Conservation (phyloP, 2,113 vertebrate species). For the Hiodon tergisus region DNA sequence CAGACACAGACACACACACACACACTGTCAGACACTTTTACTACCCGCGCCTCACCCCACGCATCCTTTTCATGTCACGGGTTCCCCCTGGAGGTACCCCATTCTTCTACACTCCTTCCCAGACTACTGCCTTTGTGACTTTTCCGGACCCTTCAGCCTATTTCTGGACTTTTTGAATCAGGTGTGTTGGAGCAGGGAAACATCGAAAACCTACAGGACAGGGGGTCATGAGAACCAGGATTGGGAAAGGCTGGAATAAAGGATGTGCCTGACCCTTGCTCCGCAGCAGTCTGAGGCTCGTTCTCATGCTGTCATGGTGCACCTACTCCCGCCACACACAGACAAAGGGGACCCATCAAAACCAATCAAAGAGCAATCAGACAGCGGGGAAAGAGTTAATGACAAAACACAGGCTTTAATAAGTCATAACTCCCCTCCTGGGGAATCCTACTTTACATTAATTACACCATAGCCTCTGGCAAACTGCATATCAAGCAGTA, state of each 20-base stretch:
- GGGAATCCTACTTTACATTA: constrained; percentile 68
- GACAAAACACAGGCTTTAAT: constrained; percentile 55
- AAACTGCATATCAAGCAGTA: constrained; percentile 65
- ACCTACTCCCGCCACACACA: neutral
- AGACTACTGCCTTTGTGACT: too few relatives aligned
- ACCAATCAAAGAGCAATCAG: constrained; percentile 20
- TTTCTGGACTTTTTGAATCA: too few relatives aligned
- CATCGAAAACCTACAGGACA: too few relatives aligned
- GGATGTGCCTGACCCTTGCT: neutral
- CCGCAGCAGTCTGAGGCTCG: neutral
- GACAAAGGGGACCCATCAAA: neutral
- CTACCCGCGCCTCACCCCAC: too few relatives aligned
- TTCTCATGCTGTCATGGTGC: constrained; percentile 20
- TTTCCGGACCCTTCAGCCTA: too few relatives aligned
- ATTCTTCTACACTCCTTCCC: too few relatives aligned
- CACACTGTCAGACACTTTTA: neutral
- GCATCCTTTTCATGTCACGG: too few relatives aligned
- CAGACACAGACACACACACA: neutral
- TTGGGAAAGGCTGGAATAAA: too few relatives aligned
- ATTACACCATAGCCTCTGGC: constrained; percentile 70
- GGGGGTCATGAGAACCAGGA: too few relatives aligned
- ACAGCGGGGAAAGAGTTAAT: constrained; percentile 47
- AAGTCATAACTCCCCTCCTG: constrained; percentile 60
- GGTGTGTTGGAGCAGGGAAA: too few relatives aligned
- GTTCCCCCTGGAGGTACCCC: too few relatives aligned